Percentiles rank a stretch among this genome's conserved stretches.
These are phyloP conservation scores for Hoplostethus atlanticus DNA, from an alignment of 2,797 vertebrate species.

Conservation along the genomic window DNA sequence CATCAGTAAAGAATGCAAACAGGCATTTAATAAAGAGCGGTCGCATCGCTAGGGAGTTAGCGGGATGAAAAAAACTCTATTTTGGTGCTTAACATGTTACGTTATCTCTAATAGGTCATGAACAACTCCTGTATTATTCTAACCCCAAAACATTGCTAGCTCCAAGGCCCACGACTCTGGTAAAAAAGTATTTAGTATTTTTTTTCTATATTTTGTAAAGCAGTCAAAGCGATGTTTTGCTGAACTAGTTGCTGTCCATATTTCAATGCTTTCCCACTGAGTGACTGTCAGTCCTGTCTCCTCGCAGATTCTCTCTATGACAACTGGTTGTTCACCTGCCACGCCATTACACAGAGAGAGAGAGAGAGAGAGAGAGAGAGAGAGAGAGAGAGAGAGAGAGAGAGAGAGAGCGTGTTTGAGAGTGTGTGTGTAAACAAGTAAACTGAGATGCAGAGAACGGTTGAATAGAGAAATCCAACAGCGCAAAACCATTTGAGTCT, in stretches of 20 bases:
- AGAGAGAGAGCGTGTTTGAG: constrained; percentile 2
- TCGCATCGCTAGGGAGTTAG: too few relatives aligned
- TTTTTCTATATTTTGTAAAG: not conserved
- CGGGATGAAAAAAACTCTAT: too few relatives aligned
- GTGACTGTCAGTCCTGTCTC: constrained; percentile 6
- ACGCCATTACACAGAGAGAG: not conserved
- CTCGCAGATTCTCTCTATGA: not conserved
- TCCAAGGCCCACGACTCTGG: not conserved
- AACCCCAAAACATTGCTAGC: not conserved
- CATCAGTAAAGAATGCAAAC: too few relatives aligned
- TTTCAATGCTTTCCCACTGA: constrained; percentile 1
- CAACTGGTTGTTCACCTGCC: not conserved
- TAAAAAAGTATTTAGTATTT: too few relatives aligned
- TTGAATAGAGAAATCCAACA: not conserved
- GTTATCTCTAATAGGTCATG: too few relatives aligned
- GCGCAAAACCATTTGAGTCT: not conserved
- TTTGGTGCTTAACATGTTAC: too few relatives aligned
- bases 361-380: constrained; percentile 1
- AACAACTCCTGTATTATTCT: not conserved
- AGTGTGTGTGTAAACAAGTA: not conserved
- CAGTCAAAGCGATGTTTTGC: not conserved
- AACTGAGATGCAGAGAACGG: too few relatives aligned
- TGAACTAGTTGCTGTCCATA: not conserved
- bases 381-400: constrained; percentile 10
- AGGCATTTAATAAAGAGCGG: too few relatives aligned